Percentiles rank a stretch among this genome's conserved stretches.
phyloP scores from a whole-genome alignment of 1,140 invertebrate species.

The Globodera ellingtonae region DNA sequence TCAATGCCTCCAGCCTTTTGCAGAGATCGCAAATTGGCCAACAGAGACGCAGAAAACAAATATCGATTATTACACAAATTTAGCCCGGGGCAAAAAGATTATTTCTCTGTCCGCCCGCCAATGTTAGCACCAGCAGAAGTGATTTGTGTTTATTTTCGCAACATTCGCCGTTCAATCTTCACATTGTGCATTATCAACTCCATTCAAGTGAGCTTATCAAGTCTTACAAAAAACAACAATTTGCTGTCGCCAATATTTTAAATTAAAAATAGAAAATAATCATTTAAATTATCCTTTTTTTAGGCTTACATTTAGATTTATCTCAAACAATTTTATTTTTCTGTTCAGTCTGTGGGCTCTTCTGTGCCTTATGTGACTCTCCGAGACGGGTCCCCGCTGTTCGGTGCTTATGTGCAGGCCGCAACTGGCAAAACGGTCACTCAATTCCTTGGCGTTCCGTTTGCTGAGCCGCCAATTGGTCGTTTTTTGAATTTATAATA shows the following conservation, averaged over 20 bases:
- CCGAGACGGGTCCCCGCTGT: constrained; percentile 61
- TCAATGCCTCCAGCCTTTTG: background rate
- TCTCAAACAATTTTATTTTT: background rate
- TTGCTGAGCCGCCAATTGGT: constrained; percentile 65
- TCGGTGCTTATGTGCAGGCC: constrained; percentile 50
- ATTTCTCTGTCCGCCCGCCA: background rate
- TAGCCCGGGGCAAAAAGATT: background rate
- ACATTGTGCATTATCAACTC: background rate
- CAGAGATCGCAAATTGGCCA: background rate
- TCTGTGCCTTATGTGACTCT: constrained; percentile 48
- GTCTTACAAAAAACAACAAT: background rate
- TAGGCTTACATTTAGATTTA: too few relatives aligned
- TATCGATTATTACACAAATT: background rate
- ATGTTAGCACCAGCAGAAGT: background rate
- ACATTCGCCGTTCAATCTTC: background rate
- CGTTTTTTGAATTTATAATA: constrained; percentile 22
- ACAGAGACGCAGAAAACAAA: background rate
- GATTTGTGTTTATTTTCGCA: background rate
- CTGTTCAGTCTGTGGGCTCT: constrained; percentile 32
- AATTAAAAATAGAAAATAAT: constrained; percentile 7
- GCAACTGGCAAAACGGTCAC: constrained; percentile 56
- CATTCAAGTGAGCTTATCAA: background rate
- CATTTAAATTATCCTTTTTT: background rate
- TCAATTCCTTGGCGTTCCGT: constrained; percentile 64
- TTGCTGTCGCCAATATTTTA: background rate